A percentile compares a stretch with the other conserved stretches of the same genome.
phyloP scores from a whole-genome alignment of 2,113 vertebrate genomes.

The Charadrius vociferus region DNA sequence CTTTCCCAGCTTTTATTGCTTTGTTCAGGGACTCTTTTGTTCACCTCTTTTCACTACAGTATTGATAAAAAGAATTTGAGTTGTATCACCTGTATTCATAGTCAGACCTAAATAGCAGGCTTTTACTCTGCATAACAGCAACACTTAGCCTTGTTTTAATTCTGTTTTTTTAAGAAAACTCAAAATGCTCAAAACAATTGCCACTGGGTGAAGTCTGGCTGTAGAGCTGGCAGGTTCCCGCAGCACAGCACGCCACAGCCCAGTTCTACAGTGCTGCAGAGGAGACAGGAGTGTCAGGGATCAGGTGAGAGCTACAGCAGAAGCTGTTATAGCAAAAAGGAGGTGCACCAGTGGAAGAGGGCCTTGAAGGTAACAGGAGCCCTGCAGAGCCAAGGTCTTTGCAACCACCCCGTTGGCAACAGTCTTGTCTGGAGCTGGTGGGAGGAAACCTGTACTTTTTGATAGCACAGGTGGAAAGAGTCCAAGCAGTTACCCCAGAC shows the following conservation, averaged over 20 bases:
- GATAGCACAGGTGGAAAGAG: neutral
- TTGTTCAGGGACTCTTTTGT: neutral
- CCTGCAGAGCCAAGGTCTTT: neutral
- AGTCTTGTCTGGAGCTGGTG: neutral
- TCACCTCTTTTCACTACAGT: neutral
- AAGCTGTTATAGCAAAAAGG: neutral
- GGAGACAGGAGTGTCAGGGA: neutral
- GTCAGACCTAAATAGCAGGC: neutral
- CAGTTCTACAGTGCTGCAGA: neutral
- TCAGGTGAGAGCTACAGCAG: neutral
- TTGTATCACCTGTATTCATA: neutral
- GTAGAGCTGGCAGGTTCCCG: neutral
- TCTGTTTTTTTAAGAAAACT: neutral
- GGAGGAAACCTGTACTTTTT: neutral
- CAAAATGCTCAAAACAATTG: neutral
- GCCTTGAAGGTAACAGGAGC: neutral
- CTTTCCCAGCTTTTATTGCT: neutral
- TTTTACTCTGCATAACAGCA: neutral
- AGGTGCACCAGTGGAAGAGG: neutral
- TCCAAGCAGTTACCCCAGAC: neutral
- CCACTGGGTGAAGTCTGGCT: neutral
- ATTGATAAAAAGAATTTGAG: neutral
- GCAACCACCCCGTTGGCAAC: neutral
- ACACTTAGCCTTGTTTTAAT: neutral
- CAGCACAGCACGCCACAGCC: neutral